Evolutionary conservation across 2,797 vertebrate species (phyloP).

Genomic region (Crocidura indochinensis): DNA sequence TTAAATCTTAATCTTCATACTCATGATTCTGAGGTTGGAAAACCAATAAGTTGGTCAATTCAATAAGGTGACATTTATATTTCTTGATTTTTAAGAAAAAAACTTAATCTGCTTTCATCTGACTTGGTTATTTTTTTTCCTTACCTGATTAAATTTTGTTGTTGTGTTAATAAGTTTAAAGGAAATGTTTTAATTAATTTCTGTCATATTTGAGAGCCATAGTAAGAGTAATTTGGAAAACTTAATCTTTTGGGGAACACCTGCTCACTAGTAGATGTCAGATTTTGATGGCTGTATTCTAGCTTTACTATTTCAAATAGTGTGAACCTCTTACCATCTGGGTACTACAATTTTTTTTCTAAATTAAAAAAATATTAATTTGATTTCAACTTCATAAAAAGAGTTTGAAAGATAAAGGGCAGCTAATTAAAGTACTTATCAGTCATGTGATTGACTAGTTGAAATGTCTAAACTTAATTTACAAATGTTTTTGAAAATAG

Average conservation of each 20-base stretch:
- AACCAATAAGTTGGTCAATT: constrained; percentile 20
- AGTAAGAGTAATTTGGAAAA: constrained; percentile 61
- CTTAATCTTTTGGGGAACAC: constrained; percentile 27
- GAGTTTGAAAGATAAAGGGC: constrained; percentile 66
- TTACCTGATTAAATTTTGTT: constrained; percentile 65
- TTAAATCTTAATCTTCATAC: constrained; percentile 51
- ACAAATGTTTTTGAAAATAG: constrained; percentile 43
- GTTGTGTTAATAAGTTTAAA: constrained; percentile 67
- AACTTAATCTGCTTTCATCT: not conserved
- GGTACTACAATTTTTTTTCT: constrained; percentile 37
- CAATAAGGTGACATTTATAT: constrained; percentile 25
- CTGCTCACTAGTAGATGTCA: constrained; percentile 36
- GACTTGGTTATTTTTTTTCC: constrained; percentile 34
- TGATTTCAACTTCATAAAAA: constrained; percentile 10
- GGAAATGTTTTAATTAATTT: constrained; percentile 71
- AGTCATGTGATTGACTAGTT: constrained; percentile 42
- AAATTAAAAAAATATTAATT: constrained; percentile 43
- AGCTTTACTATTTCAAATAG: constrained; percentile 49
- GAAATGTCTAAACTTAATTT: constrained; percentile 33
- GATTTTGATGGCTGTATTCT: constrained; percentile 26
- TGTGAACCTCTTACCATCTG: constrained; percentile 55
- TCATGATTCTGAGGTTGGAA: constrained; percentile 33
- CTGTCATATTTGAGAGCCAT: constrained; percentile 44
- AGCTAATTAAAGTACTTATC: constrained; percentile 48
- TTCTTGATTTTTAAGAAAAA: constrained; percentile 50